Percentiles rank a stretch among this genome's conserved stretches.
These are phyloP conservation scores for Deroplatys truncata DNA, from an alignment of 2,888 invertebrate species.

Conservation along the genomic window DNA sequence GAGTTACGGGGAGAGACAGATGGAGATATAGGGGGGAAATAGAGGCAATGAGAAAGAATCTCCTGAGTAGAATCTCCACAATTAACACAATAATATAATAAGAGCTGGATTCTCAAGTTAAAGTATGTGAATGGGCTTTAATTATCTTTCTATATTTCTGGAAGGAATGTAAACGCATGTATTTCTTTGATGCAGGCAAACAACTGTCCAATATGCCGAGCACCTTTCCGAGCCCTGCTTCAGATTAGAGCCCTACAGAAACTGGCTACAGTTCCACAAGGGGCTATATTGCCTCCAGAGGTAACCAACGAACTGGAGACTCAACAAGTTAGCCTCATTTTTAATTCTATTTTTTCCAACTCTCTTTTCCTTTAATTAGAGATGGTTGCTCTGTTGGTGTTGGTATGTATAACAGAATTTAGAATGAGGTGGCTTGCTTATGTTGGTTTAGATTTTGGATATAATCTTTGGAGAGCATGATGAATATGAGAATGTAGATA, in stretches of 20 bases:
- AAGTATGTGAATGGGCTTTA: not conserved
- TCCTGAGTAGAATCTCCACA: too few species aligned
- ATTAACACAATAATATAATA: too few species aligned
- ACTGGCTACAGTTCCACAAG: slow-evolving; percentile 50
- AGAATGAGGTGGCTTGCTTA: not conserved
- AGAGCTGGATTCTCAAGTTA: not conserved
- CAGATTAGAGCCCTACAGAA: slow-evolving; percentile 93
- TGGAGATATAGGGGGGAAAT: too few species aligned
- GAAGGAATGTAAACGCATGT: slow-evolving; percentile 30
- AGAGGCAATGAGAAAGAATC: too few species aligned
- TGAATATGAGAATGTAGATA: not conserved
- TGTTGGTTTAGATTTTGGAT: not conserved
- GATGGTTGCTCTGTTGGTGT: not conserved
- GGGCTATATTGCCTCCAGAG: slow-evolving; percentile 58
- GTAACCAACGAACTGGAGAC: slow-evolving; percentile 43
- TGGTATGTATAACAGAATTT: not conserved
- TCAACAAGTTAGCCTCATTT: not conserved
- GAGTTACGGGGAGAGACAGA: too few species aligned
- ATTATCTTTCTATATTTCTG: too few species aligned
- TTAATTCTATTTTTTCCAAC: not conserved
- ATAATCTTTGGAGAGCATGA: not conserved
- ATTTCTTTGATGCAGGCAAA: slow-evolving; percentile 58
- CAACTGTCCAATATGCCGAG: slow-evolving; percentile 97
- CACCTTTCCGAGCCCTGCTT: slow-evolving; percentile 95
- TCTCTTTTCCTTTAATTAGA: not conserved